These are phyloP conservation scores for Hypocryptadius cinnamomeus DNA, from an alignment of 2,113 vertebrate genomes.

Conservation along the genomic window DNA sequence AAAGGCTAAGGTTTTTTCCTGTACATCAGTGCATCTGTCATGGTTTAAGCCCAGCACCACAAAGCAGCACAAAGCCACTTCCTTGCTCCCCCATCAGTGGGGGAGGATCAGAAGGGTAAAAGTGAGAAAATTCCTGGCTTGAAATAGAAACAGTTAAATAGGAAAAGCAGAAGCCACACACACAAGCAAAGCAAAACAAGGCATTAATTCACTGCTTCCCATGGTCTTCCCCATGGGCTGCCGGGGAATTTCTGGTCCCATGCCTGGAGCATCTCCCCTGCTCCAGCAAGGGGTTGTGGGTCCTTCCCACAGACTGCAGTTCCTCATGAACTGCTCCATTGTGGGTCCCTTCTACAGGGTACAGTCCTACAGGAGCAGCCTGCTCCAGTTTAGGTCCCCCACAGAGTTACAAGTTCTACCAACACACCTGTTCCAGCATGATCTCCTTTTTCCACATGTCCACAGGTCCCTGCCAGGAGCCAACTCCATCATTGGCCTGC, in stretches of 20 bases:
- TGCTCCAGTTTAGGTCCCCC: background rate
- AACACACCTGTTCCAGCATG: background rate
- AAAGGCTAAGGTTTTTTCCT: background rate
- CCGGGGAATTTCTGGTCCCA: background rate
- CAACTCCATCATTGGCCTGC: fast-evolving
- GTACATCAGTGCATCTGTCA: fast-evolving
- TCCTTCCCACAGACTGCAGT: background rate
- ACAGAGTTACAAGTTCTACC: background rate
- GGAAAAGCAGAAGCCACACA: background rate
- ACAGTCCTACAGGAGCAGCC: background rate
- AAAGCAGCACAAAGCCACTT: background rate
- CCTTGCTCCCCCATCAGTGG: background rate
- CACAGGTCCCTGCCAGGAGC: background rate
- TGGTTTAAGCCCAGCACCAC: background rate
- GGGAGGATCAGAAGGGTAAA: background rate
- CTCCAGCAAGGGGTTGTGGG: background rate
- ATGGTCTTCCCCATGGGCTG: background rate
- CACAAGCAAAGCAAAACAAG: background rate
- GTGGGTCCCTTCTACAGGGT: background rate
- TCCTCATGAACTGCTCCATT: background rate
- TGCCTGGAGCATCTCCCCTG: background rate
- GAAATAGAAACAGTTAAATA: background rate
- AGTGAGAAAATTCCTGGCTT: background rate
- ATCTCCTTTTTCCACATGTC: background rate
- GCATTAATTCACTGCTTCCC: background rate